Conservation (phyloP, 2,113 vertebrate genomes). For the Cyanoderma ruficeps region DNA sequence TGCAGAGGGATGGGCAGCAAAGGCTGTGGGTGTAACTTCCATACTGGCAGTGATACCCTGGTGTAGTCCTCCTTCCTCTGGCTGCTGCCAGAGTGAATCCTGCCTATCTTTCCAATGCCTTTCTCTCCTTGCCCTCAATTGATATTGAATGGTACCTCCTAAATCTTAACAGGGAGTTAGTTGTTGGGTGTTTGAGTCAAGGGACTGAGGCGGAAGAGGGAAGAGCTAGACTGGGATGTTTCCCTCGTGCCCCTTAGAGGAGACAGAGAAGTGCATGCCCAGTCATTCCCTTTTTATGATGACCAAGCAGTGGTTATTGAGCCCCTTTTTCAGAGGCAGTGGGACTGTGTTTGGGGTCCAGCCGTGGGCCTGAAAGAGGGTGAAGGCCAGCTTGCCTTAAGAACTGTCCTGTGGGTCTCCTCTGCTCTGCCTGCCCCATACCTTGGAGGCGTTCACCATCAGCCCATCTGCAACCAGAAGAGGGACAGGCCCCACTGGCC, state of each 20-base stretch:
- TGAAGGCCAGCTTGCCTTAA: not conserved
- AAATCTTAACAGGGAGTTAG: not conserved
- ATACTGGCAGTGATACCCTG: rapidly evolving
- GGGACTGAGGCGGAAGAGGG: rapidly evolving
- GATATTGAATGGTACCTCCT: not conserved
- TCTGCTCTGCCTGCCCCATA: not conserved
- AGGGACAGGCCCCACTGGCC: not conserved
- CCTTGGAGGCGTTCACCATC: not conserved
- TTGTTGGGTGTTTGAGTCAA: not conserved
- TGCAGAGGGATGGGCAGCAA: not conserved
- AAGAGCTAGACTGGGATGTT: not conserved
- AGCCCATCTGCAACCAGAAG: not conserved
- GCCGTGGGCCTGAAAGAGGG: rapidly evolving
- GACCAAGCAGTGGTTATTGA: not conserved
- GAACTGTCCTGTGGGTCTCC: not conserved
- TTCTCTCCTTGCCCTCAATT: not conserved
- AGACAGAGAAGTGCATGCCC: not conserved
- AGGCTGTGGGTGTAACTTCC: not conserved
- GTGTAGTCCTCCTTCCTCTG: not conserved
- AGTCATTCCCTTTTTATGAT: not conserved
- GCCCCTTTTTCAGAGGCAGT: not conserved
- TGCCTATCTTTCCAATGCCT: not conserved
- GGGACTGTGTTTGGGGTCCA: not conserved
- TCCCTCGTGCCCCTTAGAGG: not conserved
- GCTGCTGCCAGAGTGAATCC: not conserved